phyloP scores from a whole-genome alignment of 2,797 vertebrate genomes.

The Rhyacichthys aspro region DNA sequence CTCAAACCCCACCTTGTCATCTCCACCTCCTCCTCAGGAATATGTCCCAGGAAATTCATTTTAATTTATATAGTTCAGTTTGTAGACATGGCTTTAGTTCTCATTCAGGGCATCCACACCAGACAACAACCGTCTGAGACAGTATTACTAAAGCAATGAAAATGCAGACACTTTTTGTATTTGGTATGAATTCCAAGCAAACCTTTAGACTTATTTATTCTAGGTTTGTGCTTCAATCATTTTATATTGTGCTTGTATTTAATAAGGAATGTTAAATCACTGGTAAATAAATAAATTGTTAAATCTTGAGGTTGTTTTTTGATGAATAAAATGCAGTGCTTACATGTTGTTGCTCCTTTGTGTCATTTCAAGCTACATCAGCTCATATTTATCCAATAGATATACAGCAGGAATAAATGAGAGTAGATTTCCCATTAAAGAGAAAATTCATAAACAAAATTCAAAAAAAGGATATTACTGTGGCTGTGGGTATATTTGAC shows the following conservation, averaged over 20 bases:
- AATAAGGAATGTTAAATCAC: slow-evolving; percentile 24
- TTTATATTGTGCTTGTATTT: slow-evolving; percentile 52
- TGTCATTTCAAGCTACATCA: not conserved
- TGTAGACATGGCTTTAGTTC: slow-evolving; percentile 26
- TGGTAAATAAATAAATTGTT: slow-evolving; percentile 37
- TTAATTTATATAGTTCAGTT: slow-evolving; percentile 41
- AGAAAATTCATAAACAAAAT: no score
- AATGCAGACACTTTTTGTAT: slow-evolving; percentile 28
- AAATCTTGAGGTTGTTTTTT: slow-evolving; percentile 47
- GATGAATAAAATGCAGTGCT: slow-evolving; percentile 54
- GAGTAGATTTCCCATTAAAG: no score
- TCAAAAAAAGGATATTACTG: no score
- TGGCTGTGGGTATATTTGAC: no score
- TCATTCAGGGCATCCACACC: slow-evolving; percentile 5
- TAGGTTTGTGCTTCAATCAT: slow-evolving; percentile 38
- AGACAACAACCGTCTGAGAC: slow-evolving; percentile 8
- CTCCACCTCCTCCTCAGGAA: slow-evolving; percentile 51
- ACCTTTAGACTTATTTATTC: slow-evolving; percentile 71
- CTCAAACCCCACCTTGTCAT: slow-evolving; percentile 57
- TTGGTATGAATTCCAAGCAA: slow-evolving; percentile 47
- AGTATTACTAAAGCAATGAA: slow-evolving; percentile 9
- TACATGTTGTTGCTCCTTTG: slow-evolving; percentile 7
- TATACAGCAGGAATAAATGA: no score
- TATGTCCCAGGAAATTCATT: slow-evolving; percentile 61
- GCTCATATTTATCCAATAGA: no score